Base-by-base conservation (phyloP, 2,797 vertebrate species). In the Simalia tracyae region DNA sequence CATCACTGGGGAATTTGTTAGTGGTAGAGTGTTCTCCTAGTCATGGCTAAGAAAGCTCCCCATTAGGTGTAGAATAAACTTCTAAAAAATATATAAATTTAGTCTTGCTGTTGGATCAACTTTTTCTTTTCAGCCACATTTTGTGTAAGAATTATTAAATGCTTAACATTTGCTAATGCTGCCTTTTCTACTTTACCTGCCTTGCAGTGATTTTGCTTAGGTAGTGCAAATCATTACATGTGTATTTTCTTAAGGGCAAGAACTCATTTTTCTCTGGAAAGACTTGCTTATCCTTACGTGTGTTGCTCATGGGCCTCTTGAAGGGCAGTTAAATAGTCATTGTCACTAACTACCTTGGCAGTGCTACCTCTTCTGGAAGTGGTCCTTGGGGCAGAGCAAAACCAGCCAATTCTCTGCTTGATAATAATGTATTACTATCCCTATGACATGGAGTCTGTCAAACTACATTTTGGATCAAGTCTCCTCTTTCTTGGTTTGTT, bases 221-320 rank as follows among this genome's bases (percentile, higher is more conserved):
- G 42, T 87, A 60, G 91, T 15, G 9, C 36, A 19, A 50, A 87
- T 50, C 68, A 22, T 54, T 17, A 68, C 24, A 57, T 66, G 91
- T 91, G 42, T 60, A 31, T 72, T 76, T 63, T 46, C 92, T 81
- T 86, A 60, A 93, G 92, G 57, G 88, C 94, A 63, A 42, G 10
- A 22, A 9, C 54, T 86, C 57, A 89, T 89, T 95, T 84, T 46
- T 92, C 72, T 36, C 64, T 72, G 84, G 68, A 11, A 68, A 89
- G 89, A 57, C 28, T 90, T 72, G 50, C 22, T 87, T 5, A 0
- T 64, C 91, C 89, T 4, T 91, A 2, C 0, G n/a, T 1, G 64
- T 66, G 36, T 60, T 68, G 9, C 66, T 46, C 0, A 0, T 14
- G 85, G 84, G 86, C 11, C 22, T 76, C 91, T 54, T 50, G 26